Percentiles rank a stretch among this genome's conserved stretches.
phyloP scores from a whole-genome alignment of 2,797 vertebrate species.

The Danio tinwini region DNA sequence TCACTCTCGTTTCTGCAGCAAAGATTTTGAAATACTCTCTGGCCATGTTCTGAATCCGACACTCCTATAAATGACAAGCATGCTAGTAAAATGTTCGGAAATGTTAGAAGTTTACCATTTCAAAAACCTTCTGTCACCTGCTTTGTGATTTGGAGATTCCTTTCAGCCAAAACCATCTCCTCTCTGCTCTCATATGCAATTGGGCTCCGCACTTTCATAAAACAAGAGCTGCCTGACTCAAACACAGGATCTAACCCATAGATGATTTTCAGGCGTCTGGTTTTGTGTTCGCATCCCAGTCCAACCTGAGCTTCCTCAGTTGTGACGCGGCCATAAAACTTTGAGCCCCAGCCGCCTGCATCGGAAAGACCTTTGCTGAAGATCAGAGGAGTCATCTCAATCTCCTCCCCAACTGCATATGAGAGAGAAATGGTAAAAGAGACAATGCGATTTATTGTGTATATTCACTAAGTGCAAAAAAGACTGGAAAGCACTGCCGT shows the following conservation, averaged over 20 bases:
- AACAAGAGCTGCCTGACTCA: conserved; percentile 87
- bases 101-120: background rate
- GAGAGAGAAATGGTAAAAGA: background rate
- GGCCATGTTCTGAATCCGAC: conserved; percentile 92
- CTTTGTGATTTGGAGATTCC: conserved; percentile 88
- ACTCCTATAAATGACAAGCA: conserved; percentile 76
- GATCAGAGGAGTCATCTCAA: conserved; percentile 94
- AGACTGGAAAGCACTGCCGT: background rate
- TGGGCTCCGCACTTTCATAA: conserved; percentile 88
- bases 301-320: conserved; percentile 81
- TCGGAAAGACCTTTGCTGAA: conserved; percentile 92
- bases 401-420: conserved; percentile 91
- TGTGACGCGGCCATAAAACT: conserved; percentile 91
- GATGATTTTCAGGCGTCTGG: conserved; percentile 90
- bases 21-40: conserved; percentile 98
- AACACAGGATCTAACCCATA: conserved; percentile 94
- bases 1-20: conserved; percentile 83
- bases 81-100: background rate
- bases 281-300: conserved; percentile 80
- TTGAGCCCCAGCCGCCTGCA: conserved; percentile 88
- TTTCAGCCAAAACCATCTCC: conserved; percentile 85
- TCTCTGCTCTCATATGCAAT: conserved; percentile 88
- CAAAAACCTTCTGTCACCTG: conserved; percentile 76
- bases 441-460: background rate
- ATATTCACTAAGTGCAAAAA: background rate